Evolutionary conservation across 2,888 invertebrate genomes (phyloP).

Genomic region (Phorcus lineatus): DNA sequence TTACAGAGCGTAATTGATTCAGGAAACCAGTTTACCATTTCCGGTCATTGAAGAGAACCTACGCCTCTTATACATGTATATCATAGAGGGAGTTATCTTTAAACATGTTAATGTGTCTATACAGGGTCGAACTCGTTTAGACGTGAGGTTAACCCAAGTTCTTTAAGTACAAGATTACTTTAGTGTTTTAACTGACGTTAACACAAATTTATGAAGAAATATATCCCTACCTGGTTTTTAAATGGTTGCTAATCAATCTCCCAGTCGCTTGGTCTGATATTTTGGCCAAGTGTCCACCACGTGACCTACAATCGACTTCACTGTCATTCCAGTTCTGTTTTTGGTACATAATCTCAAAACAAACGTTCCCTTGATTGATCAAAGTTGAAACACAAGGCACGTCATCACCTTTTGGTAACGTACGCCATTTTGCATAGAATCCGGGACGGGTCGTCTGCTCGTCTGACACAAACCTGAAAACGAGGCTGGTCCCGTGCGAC

Average conservation of each 20-base stretch:
- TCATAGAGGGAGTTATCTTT: too few species aligned
- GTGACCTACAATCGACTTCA: constrained; percentile 43
- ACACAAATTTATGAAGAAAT: too few species aligned
- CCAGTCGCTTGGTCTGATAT: constrained; percentile 42
- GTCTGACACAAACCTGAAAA: constrained; percentile 50
- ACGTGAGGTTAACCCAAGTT: too few species aligned
- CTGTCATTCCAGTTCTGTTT: constrained; percentile 47
- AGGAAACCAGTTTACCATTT: too few species aligned
- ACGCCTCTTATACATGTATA: too few species aligned
- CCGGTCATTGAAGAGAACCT: too few species aligned
- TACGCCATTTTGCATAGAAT: constrained; percentile 49
- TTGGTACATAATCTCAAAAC: constrained; percentile 43
- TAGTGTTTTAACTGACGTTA: too few species aligned
- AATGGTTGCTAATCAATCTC: constrained; percentile 33
- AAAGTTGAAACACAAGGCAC: constrained; percentile 34
- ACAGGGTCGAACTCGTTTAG: too few species aligned
- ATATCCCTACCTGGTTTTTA: constrained; percentile 41
- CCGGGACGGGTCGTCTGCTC: constrained; percentile 39
- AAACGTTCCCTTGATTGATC: constrained; percentile 36
- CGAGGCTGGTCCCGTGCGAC: constrained; percentile 36
- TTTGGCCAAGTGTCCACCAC: constrained; percentile 47
- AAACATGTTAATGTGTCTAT: too few species aligned
- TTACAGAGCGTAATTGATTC: too few species aligned
- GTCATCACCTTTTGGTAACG: constrained; percentile 23
- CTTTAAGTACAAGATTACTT: too few species aligned